Conservation (phyloP, 2,888 invertebrate genomes). For the Lasioglossum oenotherae region DNA sequence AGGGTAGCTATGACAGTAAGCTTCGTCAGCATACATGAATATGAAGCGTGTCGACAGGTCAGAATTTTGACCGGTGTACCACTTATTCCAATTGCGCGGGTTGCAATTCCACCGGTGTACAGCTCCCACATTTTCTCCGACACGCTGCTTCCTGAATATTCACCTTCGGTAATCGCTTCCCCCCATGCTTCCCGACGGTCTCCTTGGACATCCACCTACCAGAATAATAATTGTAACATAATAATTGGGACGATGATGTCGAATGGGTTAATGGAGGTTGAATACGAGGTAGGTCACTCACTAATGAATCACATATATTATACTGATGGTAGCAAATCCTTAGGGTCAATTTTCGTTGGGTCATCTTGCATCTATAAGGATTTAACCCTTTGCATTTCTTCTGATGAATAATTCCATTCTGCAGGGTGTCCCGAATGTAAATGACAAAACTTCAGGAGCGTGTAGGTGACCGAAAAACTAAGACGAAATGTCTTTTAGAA, state of each 20-base stretch:
- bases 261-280: neutral
- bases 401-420: no score
- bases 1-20: neutral
- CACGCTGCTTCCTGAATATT: constrained; percentile 37
- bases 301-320: no score
- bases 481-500: no score
- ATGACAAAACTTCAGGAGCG: no score
- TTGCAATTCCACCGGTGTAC: neutral
- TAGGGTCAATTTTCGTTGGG: no score
- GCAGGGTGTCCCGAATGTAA: no score
- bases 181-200: neutral
- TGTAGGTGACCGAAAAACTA: no score
- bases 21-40: constrained; percentile 26
- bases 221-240: neutral
- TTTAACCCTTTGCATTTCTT: no score
- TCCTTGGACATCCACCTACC: neutral
- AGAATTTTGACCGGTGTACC: constrained; percentile 23
- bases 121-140: constrained; percentile 5
- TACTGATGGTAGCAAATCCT: no score
- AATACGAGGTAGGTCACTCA: no score
- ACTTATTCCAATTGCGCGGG: constrained; percentile 5
- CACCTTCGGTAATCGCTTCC: neutral
- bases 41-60: constrained; percentile 18
- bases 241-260: neutral
- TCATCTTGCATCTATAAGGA: no score